Conservation (phyloP, 2,797 vertebrate genomes). For the Channa striata region DNA sequence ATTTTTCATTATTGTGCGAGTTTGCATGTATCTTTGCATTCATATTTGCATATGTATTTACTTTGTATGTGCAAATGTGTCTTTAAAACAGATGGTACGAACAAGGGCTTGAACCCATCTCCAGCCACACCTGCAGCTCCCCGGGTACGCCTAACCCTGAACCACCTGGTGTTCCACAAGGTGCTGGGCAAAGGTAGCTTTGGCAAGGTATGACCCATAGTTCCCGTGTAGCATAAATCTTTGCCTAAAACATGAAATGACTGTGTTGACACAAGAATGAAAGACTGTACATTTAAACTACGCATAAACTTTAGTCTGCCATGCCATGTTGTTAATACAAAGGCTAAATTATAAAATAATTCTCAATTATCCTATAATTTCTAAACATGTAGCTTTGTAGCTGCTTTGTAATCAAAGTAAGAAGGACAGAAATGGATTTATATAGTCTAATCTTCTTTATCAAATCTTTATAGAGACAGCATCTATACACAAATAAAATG, state of each 20-base stretch:
- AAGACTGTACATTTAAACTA: no score
- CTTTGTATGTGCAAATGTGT: slow-evolving; percentile 70
- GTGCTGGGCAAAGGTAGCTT: slow-evolving; percentile 99
- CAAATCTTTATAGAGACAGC: no score
- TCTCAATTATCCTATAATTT: no score
- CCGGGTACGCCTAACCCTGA: slow-evolving; percentile 80
- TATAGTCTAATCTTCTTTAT: no score
- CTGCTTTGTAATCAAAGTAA: no score
- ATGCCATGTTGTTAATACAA: no score
- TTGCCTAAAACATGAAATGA: slow-evolving; percentile 1
- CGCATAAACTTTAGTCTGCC: no score
- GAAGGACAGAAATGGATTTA: no score
- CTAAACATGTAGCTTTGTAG: no score
- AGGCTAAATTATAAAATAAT: no score
- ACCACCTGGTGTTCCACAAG: slow-evolving; percentile 92
- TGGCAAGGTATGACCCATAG: slow-evolving; percentile 89
- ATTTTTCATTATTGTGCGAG: background rate
- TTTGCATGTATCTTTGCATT: slow-evolving; percentile 45
- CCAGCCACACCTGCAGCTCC: slow-evolving; percentile 28
- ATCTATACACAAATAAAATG: no score
- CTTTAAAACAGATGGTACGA: slow-evolving; percentile 69
- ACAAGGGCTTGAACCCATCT: slow-evolving; percentile 63
- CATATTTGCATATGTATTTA: slow-evolving; percentile 42
- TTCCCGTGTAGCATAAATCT: background rate
- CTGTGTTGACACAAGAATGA: background rate